Evolutionary conservation across 2,888 invertebrate genomes (phyloP), one percentile per base, ranked within the genome.

Genomic region (Apamea anceps): DNA sequence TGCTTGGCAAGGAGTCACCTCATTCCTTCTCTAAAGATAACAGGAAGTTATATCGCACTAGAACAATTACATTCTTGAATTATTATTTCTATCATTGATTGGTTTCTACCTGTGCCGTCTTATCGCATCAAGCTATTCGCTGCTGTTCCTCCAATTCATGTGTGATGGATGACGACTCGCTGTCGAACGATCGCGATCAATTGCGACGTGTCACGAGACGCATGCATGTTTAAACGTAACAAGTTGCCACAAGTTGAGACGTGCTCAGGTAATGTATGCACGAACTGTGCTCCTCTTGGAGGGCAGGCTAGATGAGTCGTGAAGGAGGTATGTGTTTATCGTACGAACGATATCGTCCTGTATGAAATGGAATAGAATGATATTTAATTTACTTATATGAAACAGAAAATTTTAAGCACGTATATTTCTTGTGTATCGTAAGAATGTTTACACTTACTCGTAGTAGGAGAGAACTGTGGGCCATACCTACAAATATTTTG

Each of bases 221-320:
- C 63, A 54, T 76, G 75, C 80, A 81, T 82, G 60, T 82, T 78
- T 80, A 75, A 72, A 57, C 72, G n/a, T 80, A 60, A 75, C 83
- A 63, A 75, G 72, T 82, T 60, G 72, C 32, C 4, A 45, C 62
- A 72, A 80, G 32, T 72, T 25, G 72, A 15, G 80, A 63, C 62
- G 65, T 66, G 68, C 13, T 60, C 80, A 15, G 32, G 25, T 72
- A 42, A 42, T 67, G 32, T 45, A 75, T 72, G 62, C 71, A 65
- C 10, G 37, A 68, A n/a, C 65, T 66, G 51, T 1, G 60, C 70
- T 60, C 12, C 18, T 21, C 1, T 7, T 28, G 18, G 18, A 37
- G 45, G 57, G 25, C 0, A 15, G 8, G 51, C 62, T 45, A 3
- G 21, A 21, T 37, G 32, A 66, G 32, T 28, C 21, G 60, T 4